phyloP scores from a whole-genome alignment of 2,797 vertebrate species.

The Microctenopoma lineatum region DNA sequence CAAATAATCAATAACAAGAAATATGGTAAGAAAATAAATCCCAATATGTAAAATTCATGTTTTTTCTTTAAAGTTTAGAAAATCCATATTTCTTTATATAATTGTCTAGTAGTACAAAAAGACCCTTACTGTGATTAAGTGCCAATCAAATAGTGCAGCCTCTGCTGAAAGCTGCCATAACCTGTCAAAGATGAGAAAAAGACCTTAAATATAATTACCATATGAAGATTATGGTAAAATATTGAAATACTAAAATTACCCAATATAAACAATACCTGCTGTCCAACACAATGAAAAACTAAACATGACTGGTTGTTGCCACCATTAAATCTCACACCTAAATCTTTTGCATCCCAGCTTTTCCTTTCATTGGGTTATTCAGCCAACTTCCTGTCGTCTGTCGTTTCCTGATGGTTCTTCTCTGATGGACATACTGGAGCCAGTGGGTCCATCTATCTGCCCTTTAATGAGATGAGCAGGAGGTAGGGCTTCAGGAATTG shows the following conservation, averaged over 20 bases:
- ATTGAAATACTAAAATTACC: slow-evolving; percentile 12
- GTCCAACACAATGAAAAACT: not conserved
- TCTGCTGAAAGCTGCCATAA: slow-evolving; percentile 46
- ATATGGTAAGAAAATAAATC: too few species aligned
- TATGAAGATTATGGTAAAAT: slow-evolving; percentile 40
- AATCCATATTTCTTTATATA: too few species aligned
- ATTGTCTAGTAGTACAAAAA: too few species aligned
- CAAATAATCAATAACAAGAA: too few species aligned
- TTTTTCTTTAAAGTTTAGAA: too few species aligned
- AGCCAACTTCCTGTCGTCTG: slow-evolving; percentile 35
- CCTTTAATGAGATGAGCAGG: slow-evolving; percentile 75
- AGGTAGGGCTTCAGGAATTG: slow-evolving; percentile 61
- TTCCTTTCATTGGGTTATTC: slow-evolving; percentile 24
- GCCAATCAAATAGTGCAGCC: slow-evolving; percentile 24
- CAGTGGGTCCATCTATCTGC: slow-evolving; percentile 59
- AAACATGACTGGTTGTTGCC: not conserved
- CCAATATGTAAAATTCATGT: too few species aligned
- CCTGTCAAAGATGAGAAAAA: slow-evolving; percentile 35
- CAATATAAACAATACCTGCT: too few species aligned
- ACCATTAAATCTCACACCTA: slow-evolving; percentile 4
- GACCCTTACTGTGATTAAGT: slow-evolving; percentile 29
- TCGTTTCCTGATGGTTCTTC: slow-evolving; percentile 47
- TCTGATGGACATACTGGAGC: slow-evolving; percentile 55
- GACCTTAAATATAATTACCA: slow-evolving; percentile 39
- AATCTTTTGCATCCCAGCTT: slow-evolving; percentile 21